Base-by-base conservation (phyloP, 2,888 invertebrate genomes). In the Osedax fenrisi region DNA sequence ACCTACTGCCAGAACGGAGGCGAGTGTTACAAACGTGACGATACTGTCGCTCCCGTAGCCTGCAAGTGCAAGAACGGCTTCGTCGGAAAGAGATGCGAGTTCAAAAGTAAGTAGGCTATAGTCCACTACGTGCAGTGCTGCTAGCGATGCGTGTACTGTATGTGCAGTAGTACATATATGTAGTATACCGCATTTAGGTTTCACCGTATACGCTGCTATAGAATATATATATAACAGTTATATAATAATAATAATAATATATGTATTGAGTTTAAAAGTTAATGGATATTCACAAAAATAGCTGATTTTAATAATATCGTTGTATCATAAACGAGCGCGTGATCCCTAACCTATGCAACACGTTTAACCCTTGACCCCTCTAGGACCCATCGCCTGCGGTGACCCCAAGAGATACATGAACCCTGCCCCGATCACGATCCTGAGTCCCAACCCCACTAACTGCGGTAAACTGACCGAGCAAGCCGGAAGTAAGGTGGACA, bases 341-440 rank as follows among this genome's bases (percentile, higher is more conserved):
- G n/a, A n/a, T n/a, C 17, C 5, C 41, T 41, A 17, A 41, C 41
- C 41, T 41, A 41, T 17, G 41, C 41, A 41, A 41, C 17, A 10
- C 5, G 10, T 41, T 17, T 41, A 41, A 41, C 41, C 10, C 10
- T 17, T 17, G 17, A 5, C 41, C 17, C 5, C 41, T 41, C 41
- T 26, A 68, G 68, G 68, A 26, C 68, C 68, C 26, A 2, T 68
- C 22, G 26, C 23, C 3, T 68, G 68, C 26, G 68, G 68, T n/a
- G 26, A 17, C 10, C 25, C 1, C 10, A 26, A 21, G 21, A 22
- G 27, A 22, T 68, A 25, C 68, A 26, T 68, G 22, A 68, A 25
- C 3, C 13, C 21, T 22, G 2, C 26, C 25, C 22, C 5, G n/a
- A 68, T 2, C 27, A 27, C 27, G n/a, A 10, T 10, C 0, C 1